These are phyloP conservation scores for Rhopalosiphum nymphaeae DNA, from an alignment of 2,888 invertebrate genomes.

Conservation along the genomic window DNA sequence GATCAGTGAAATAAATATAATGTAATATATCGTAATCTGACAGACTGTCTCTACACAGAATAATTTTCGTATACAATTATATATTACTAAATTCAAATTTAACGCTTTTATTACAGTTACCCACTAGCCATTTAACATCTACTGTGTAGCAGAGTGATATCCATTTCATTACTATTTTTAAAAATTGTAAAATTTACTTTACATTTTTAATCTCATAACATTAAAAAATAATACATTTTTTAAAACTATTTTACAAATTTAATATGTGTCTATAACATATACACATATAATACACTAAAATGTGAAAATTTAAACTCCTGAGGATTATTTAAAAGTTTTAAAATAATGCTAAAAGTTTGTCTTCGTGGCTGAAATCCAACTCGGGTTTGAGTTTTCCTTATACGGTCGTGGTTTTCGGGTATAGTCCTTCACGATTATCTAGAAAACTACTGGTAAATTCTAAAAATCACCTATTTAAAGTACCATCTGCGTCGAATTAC, in stretches of 20 bases:
- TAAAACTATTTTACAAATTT: background rate
- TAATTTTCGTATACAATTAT: background rate
- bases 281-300: background rate
- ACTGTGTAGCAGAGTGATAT: background rate
- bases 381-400: background rate
- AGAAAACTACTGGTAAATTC: background rate
- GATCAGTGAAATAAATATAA: too few species aligned
- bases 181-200: too few species aligned
- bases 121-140: background rate
- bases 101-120: background rate
- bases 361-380: background rate
- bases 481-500: constrained; percentile 9
- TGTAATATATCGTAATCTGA: background rate
- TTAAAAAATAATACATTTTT: background rate
- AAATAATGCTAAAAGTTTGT: constrained; percentile 7
- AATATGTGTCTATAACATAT: background rate
- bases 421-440: background rate
- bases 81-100: background rate
- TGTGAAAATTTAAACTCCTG: background rate
- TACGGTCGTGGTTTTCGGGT: background rate
- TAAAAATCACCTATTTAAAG: constrained; percentile 3
- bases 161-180: background rate
- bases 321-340: constrained; percentile 13
- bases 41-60: background rate
- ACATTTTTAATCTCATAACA: background rate